Base-by-base conservation (phyloP, 1,140 invertebrate genomes). In the Drosophila pseudoananassae region DNA sequence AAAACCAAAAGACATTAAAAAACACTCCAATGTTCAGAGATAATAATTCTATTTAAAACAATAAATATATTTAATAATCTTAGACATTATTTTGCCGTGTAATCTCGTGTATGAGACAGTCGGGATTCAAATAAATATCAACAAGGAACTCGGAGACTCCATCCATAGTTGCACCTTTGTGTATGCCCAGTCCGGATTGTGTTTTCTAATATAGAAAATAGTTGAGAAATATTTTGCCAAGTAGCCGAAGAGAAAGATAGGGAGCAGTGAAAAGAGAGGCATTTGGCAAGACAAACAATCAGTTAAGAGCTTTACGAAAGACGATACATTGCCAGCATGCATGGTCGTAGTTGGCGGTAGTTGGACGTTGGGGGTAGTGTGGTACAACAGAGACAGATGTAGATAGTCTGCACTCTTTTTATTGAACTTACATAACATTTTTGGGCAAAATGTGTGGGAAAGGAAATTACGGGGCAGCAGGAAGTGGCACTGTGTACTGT, bases 51-150 rank as follows among this genome's bases (percentile, higher is more conserved):
- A 33, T 33, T 33, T 10, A 10, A 33, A 10, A 9, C 8, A 9
- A 9, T 8, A 6, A 27, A 27, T 27, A 27, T 27, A 27, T 33
- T 9, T 10, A 33, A 14, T 4, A 15, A 45, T 45, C 14, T 53
- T 6, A 9, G 0, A 6, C 1, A 4, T 52, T 27, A 20, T 76
- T 50, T 64, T n/a, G 49, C 3, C 9, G 25, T 63, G 40, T 49
- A 38, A 43, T 25, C 14, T 7, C 15, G 27, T 60, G 40, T 36
- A 33, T 50, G 53, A 88, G 78, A 87, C 78, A 85, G 82, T 87
- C 82, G 82, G 87, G 82, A 85, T 85, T 85, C 82, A 85, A 85
- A 85, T 85, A 85, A 85, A 85, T 85, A 85, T 85, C 81, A 85
- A 87, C 68, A 74, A 75, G 60, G 64, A 50, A 69, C 72, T 76